Percentiles rank a stretch among this genome's conserved stretches.
Evolutionary conservation across 2,797 vertebrate genomes (phyloP).

Genomic region (Odontamblyopus rebecca): DNA sequence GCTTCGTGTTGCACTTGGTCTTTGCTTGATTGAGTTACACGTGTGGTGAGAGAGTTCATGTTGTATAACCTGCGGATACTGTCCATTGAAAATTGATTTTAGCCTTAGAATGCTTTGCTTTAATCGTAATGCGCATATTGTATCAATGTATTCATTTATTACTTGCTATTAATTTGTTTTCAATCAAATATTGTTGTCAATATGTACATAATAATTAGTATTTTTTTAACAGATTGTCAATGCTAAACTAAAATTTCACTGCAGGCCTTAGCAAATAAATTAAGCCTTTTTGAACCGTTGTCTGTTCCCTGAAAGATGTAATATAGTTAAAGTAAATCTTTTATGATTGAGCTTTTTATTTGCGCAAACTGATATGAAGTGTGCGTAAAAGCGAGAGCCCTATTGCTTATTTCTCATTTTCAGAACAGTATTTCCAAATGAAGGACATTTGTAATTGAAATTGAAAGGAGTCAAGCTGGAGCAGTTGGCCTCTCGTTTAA

Average conservation of each 20-base stretch:
- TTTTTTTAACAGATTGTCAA: not conserved
- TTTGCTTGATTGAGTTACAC: not conserved
- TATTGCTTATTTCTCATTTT: not conserved
- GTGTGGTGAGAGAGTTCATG: not conserved
- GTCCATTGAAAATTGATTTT: not conserved
- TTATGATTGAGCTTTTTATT: not conserved
- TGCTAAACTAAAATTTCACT: not conserved
- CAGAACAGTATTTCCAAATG: not conserved
- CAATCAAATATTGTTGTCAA: not conserved
- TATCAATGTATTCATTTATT: not conserved
- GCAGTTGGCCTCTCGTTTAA: slow-evolving; percentile 33
- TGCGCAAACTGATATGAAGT: not conserved
- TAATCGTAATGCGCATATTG: not conserved
- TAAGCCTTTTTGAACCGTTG: not conserved
- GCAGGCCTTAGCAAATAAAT: not conserved
- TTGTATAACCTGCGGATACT: not conserved
- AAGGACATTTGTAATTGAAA: not conserved
- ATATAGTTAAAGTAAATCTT: not conserved
- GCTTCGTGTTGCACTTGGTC: not conserved
- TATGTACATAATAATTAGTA: too few relatives aligned
- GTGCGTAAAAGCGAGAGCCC: slow-evolving; percentile 18
- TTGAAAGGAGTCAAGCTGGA: slow-evolving; percentile 23
- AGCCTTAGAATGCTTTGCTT: not conserved
- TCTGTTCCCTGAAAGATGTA: not conserved
- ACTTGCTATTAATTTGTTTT: not conserved